Percentiles rank a stretch among this genome's conserved stretches.
Conservation (phyloP, 2,113 vertebrate species). For the Tragelaphus buxtoni region DNA sequence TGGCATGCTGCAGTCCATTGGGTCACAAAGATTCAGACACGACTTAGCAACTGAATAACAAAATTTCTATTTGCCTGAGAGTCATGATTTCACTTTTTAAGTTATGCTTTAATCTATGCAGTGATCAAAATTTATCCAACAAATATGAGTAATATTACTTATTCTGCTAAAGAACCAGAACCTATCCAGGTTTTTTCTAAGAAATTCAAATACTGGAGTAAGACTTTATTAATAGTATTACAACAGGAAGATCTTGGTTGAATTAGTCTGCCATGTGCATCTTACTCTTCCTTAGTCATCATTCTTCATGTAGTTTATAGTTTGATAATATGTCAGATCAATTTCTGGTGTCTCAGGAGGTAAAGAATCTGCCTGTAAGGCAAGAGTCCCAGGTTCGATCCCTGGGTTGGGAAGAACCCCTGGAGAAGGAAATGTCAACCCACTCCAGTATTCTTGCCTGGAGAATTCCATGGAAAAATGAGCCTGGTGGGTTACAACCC, state of each 20-base stretch:
- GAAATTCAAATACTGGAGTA: not conserved
- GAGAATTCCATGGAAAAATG: not conserved
- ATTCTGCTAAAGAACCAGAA: not conserved
- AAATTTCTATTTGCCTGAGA: constrained; percentile 1
- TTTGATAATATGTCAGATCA: not conserved
- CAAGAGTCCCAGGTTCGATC: not conserved
- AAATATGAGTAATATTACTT: not conserved
- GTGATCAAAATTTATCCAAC: not conserved
- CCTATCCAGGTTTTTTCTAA: not conserved
- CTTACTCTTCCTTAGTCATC: not conserved
- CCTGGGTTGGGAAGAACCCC: not conserved
- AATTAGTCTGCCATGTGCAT: not conserved
- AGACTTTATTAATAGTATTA: not conserved
- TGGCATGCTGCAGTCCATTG: not conserved
- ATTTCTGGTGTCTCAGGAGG: not conserved
- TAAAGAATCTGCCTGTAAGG: not conserved
- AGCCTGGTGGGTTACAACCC: not conserved
- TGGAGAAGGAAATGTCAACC: not conserved
- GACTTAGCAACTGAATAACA: not conserved
- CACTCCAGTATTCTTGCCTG: not conserved
- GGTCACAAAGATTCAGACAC: not conserved
- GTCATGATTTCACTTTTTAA: not conserved
- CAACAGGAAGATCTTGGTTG: not conserved
- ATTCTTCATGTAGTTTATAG: not conserved
- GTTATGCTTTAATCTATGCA: not conserved